phyloP scores from a whole-genome alignment of 2,113 vertebrate genomes.

The Panthera tigris region DNA sequence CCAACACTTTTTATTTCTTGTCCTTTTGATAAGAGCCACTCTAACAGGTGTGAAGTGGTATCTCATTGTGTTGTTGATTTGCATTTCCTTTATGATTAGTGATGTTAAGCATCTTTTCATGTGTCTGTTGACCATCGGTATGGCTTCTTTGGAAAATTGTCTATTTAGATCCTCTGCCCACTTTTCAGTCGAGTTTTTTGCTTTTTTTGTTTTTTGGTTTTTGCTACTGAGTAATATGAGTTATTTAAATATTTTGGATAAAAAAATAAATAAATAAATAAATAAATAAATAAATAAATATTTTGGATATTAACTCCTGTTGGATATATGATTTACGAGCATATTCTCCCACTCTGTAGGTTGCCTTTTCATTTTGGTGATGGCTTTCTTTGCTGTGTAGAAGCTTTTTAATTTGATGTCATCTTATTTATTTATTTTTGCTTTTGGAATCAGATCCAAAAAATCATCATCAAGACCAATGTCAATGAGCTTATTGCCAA shows the following conservation, averaged over 20 bases:
- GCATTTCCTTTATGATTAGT: not conserved
- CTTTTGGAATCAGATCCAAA: not conserved
- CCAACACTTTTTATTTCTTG: not conserved
- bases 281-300: too few relatives aligned
- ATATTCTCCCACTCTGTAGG: not conserved
- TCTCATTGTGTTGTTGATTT: not conserved
- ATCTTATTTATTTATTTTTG: not conserved
- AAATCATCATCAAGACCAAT: not conserved
- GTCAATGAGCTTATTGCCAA: not conserved
- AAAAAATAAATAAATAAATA: too few relatives aligned
- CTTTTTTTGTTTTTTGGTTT: not conserved
- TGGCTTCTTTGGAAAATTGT: not conserved
- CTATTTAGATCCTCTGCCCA: not conserved
- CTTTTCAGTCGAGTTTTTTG: not conserved
- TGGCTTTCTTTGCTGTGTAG: not conserved
- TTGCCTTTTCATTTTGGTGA: not conserved
- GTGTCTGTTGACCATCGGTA: not conserved
- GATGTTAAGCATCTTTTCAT: not conserved
- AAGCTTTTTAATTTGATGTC: not conserved
- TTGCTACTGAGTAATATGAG: not conserved
- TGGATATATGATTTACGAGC: not conserved
- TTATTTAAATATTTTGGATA: not conserved
- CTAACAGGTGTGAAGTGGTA: not conserved
- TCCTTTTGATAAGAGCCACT: not conserved
- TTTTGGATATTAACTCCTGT: not conserved